Base-by-base conservation (phyloP, 2,113 vertebrate genomes). In the Rhinolophus ferrumequinum region DNA sequence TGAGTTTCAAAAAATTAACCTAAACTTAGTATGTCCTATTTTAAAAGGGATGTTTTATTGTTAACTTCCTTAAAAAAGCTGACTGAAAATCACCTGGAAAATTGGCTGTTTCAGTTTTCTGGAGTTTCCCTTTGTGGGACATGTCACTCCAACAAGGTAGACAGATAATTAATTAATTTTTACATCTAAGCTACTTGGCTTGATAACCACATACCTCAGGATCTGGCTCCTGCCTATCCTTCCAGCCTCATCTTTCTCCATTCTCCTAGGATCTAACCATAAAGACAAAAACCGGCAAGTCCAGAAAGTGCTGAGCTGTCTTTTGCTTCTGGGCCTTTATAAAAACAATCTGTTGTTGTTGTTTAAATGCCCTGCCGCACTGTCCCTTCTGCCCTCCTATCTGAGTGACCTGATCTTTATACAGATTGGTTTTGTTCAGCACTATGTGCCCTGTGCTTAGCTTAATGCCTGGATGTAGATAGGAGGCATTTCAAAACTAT, bases 31-130 rank as follows among this genome's bases (percentile, higher is more conserved):
- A 88, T 76, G 38, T 33, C 22, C 41, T 79, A 12, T 84, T 94
- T 80, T 52, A 58, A 94, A 97, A 95, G n/a, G 54, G 24, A 82
- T 10, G 15, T 93, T 44, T 73, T 79, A n/a, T 30, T 81, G 4
- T 14, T 62, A 72, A 35, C 83, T 60, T 88, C 38, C 60, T 93
- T 90, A 21, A 75, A 75, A 89, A 90, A 88, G 30, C 1, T 6
- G 21, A n/a, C 75, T n/a, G 8, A 84, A 93, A 95, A 44, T 22
- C 52, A 80, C 28, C 38, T 89, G 75, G 24, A 24, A 56, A 70
- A 50, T 14, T 54, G 30, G 58, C 11, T 30, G 7, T 47, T 83
- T 77, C n/a, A 30, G 66, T 77, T 95, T 86, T 52, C 47, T 41
- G 33, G 16, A 38, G 15, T 70, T 52, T 72, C 70, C 75, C 83